Conservation (phyloP, 1,140 invertebrate species). For the Drosophila nannoptera region DNA sequence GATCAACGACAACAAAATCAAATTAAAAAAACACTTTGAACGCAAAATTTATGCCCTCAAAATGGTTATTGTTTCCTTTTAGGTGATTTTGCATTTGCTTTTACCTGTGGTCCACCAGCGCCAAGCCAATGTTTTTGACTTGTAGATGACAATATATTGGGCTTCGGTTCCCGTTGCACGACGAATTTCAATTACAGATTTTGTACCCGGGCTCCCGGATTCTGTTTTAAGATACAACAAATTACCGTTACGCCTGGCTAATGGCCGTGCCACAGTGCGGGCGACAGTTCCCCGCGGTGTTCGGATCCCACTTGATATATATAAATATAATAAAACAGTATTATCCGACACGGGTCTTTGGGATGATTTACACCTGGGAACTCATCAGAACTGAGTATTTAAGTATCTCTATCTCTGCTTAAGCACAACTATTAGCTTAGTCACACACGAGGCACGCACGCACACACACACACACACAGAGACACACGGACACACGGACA, state of each 20-base stretch:
- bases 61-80: slow-evolving; percentile 15
- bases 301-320: background rate
- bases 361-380: slow-evolving; percentile 26
- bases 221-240: slow-evolving; percentile 16
- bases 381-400: slow-evolving; percentile 2
- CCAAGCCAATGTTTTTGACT: slow-evolving; percentile 53
- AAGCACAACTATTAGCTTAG: slow-evolving; percentile 41
- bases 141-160: slow-evolving; percentile 46
- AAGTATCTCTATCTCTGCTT: slow-evolving; percentile 11
- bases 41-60: slow-evolving; percentile 15
- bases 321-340: slow-evolving; percentile 3
- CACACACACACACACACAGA: slow-evolving; percentile 23
- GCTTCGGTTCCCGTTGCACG: slow-evolving; percentile 19
- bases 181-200: slow-evolving; percentile 71
- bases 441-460: slow-evolving; percentile 38
- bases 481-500: slow-evolving; percentile 13
- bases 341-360: slow-evolving; percentile 10
- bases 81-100: slow-evolving; percentile 1
- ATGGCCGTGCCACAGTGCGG: slow-evolving; percentile 1
- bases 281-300: background rate
- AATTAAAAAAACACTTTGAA: slow-evolving; percentile 21
- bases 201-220: slow-evolving; percentile 47
- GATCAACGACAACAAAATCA: slow-evolving; percentile 41
- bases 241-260: slow-evolving; percentile 20
- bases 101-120: slow-evolving; percentile 53